Conservation (phyloP, 2,888 invertebrate genomes). For the Macrophya alboannulata region DNA sequence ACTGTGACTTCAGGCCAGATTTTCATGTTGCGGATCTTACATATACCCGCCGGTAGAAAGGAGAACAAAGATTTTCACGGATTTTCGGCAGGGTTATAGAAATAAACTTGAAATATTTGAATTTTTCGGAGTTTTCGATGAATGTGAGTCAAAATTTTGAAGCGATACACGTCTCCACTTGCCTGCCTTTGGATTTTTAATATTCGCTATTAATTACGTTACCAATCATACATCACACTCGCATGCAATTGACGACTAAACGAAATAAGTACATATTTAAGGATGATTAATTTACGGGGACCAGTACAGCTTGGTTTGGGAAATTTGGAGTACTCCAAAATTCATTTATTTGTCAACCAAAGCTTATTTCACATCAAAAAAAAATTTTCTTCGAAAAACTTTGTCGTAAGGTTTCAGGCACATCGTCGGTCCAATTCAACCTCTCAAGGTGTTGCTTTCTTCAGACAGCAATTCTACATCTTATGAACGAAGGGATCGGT, state of each 20-base stretch:
- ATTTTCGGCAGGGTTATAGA: background rate
- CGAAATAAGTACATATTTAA: conserved; percentile 6
- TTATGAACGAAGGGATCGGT: no score
- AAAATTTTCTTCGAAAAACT: no score
- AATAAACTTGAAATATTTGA: background rate
- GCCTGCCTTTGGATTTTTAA: background rate
- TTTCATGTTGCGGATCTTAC: background rate
- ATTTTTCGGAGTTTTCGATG: background rate
- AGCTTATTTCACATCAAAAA: no score
- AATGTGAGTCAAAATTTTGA: background rate
- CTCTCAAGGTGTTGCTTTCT: no score
- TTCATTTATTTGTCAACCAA: no score
- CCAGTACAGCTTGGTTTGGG: no score
- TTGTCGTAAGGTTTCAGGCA: no score
- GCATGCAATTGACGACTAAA: conserved; percentile 1
- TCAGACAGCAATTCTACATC: no score
- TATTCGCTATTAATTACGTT: background rate
- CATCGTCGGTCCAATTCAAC: no score
- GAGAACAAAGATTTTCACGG: conserved; percentile 10
- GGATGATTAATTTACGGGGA: conserved; percentile 15
- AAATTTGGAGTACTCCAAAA: no score
- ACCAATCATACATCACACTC: background rate
- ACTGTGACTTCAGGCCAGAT: conserved; percentile 12
- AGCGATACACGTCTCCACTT: background rate
- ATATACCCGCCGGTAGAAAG: background rate